Evolutionary conservation across 2,113 vertebrate species (phyloP), one percentile per base, ranked within the genome.

Genomic region (Amphiprion ocellaris): DNA sequence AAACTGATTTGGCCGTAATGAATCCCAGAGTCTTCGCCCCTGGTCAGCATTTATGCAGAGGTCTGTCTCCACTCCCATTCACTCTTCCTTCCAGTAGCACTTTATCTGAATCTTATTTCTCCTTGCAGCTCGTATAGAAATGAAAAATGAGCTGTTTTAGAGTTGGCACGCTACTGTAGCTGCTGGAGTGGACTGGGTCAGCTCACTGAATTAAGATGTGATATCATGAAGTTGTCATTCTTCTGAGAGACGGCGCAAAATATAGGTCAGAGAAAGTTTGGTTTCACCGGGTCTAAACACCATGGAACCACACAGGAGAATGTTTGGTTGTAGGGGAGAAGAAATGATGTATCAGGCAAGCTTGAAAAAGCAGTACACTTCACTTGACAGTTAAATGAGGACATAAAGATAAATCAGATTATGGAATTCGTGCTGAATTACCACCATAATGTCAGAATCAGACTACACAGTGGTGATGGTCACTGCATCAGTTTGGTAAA

Each of bases 111-210:
- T 69, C 26, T 53, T 53, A 64, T 65, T 82, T 72, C 5, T 33
- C 83, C 66, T 83, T 26, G 67, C 73, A 73, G 63, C 39, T 80
- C 63, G 46, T 69, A 28, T 69, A 26, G 37, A 83, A 71, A 50
- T 80, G 59, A 79, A 81, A 68, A 81, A 55, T 84, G 85, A 74
- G 84, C 79, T 69, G 69, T 88, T 87, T 85, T 71, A 69, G 54
- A 64, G 19, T 81, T 8, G 11, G 41, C 63, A 72, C 26, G 46
- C 56, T 55, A 81, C 23, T 46, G 66, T 60, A 84, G 66, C 28
- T 68, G 67, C 47, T 73, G 54, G 46, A 65, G 54, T 67, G 66
- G 19, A 52, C 4, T 37, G 59, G 55, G 69, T 28, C 33, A 5
- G 63, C 78, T 84, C 62, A 21, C 9, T 84, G 62, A 77, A 69